A percentile compares a stretch with the other conserved stretches of the same genome.
Conservation (phyloP, 2,113 vertebrate genomes). For the Mustelus asterias region DNA sequence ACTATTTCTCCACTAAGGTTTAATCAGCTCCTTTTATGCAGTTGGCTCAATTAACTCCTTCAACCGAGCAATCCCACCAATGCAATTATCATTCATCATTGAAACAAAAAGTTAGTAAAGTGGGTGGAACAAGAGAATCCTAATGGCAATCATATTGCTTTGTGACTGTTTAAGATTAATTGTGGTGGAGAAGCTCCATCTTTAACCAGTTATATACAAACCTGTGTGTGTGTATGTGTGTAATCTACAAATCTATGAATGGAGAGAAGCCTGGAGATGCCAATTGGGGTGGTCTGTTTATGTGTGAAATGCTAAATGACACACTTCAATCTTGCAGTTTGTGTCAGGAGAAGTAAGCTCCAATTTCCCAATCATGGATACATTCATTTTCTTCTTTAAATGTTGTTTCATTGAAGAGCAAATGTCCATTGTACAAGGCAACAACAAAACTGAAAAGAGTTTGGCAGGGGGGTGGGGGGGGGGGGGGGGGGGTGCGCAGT, state of each 20-base stretch:
- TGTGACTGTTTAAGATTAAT: not conserved
- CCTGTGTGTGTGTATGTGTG: not conserved
- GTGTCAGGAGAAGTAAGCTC: not conserved
- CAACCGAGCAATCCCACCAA: not conserved
- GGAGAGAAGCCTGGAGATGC: not conserved
- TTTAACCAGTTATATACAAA: not conserved
- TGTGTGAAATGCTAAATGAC: not conserved
- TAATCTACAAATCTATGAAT: not conserved
- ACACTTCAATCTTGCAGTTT: not conserved
- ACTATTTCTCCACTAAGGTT: not conserved
- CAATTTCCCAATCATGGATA: not conserved
- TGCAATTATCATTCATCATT: not conserved
- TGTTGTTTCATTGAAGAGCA: not conserved
- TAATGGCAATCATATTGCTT: slow-evolving; percentile 1
- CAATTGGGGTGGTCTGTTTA: not conserved
- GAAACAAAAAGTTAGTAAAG: not conserved
- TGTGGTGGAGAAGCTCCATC: not conserved
- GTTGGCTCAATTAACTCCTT: not conserved
- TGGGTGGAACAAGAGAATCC: not conserved
- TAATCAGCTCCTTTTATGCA: not conserved
- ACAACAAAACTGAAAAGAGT: not conserved
- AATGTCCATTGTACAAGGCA: not conserved
- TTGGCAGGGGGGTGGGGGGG: not conserved
- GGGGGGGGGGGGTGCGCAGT: too few species aligned
- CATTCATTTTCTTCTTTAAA: not conserved